Base-by-base conservation (phyloP, 2,113 vertebrate species). In the Gobio gobio region DNA sequence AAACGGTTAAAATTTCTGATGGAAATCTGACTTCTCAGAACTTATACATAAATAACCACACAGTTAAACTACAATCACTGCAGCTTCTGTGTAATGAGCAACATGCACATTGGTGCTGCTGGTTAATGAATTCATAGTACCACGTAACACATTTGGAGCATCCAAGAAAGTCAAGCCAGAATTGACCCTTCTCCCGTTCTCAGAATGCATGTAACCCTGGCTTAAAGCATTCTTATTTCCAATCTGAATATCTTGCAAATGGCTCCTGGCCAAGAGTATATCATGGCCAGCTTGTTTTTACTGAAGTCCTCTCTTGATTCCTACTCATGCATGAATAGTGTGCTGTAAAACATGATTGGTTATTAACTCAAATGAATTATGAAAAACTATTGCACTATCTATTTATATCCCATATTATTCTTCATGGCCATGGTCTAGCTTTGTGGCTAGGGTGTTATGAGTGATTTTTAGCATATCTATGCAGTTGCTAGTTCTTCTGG, bases 41-140 rank as follows among this genome's bases (percentile, higher is more conserved):
- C 18, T 63, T 14, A 8, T 68, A 82, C 45, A 82, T 54, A 81
- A 10, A 81, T 81, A 82, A 72, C 78, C 58, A 26, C 78, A 47
- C 20, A 59, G 78, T 47, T 29, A 63, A 80, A 66, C 78, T 49
- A 33, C 24, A 80, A 51, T 81, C 61, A 33, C 18, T 14, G 61
- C 2, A 2, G 24, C 26, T 49, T 81, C 63, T 49, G 43, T 66
- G 63, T 81, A 81, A 66, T 68, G 61, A 81, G 59, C 78, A 81
- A 81, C 78, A 81, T 81, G 24, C 16, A 66, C 26, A 80, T 10
- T 20, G 43, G 43, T 29, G 78, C 59, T 51, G 18, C 9, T 66
- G 78, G 78, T 81, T 81, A 81, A 81, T 81, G 26, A 68, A 68
- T 81, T 81, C 61, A 51, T 12, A 68, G 63, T 64, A 81, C 45